Evolutionary conservation across 2,113 vertebrate genomes (phyloP), one percentile per base, ranked within the genome.

Genomic region (Eudorcas thomsonii): DNA sequence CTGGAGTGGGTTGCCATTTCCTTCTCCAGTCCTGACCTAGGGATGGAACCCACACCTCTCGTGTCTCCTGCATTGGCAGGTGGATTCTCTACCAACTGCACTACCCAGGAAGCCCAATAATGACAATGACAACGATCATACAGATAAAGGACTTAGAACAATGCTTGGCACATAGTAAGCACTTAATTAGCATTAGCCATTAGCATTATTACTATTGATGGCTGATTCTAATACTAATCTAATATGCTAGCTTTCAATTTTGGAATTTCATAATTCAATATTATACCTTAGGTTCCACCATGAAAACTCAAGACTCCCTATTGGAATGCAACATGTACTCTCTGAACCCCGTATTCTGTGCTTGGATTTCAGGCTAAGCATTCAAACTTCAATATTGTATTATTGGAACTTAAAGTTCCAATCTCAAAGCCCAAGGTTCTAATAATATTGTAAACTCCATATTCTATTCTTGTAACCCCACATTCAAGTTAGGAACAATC

Each of bases 211-310:
- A 86, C 57, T 92, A 57, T 33, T 81, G 64, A 94, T 82, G 30
- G 10, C 5, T 93, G 71, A 93, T n/a, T 71, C 78, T 88, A 96
- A 45, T 67, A 64, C 23, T 87, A 83, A 91, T 90, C 43, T 97
- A 89, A 89, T 86, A 82, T 89, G 43, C n/a, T 71, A 59, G 45
- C 85, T 54, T 90, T 21, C 83, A 67, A 50, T 93, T 67, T 88
- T 74, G 74, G 55, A 93, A 88, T 87, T 97, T 74, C 23, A 86
- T 90, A 94, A 88, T 48, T 96, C 85, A 94, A 60, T 80, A 81
- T 62, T 88, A 36, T 43, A 93, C 19, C 19, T 94, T 28, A 52
- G 39, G 25, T 88, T 87, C 71, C 19, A 91, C 62, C 19, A 17
- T 59, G 50, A 21, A 36, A 96, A 39, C n/a, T 90, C 26, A 74